These are phyloP conservation scores for Nycticorax nycticorax DNA, from an alignment of 2,113 vertebrate genomes.

Conservation along the genomic window DNA sequence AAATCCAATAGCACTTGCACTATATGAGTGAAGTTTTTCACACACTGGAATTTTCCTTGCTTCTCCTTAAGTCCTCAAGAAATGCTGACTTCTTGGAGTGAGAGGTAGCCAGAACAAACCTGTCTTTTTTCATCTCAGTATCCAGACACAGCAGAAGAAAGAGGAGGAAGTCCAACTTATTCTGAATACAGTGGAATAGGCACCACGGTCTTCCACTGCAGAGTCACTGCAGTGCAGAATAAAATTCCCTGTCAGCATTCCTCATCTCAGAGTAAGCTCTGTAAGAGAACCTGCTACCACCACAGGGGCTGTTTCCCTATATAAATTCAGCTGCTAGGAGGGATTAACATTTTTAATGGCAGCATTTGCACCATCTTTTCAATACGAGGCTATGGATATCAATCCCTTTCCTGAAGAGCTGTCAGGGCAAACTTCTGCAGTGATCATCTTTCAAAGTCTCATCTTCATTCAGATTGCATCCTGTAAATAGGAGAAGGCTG, in stretches of 20 bases:
- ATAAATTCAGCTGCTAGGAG: slow-evolving; percentile 45
- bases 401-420: not conserved
- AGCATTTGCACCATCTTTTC: slow-evolving; percentile 15
- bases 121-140: not conserved
- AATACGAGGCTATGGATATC: not conserved
- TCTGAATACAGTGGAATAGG: not conserved
- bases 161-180: not conserved
- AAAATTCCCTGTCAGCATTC: slow-evolving; percentile 2
- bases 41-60: not conserved
- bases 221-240: not conserved
- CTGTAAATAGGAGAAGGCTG: not conserved
- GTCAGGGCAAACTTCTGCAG: not conserved
- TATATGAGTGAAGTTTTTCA: not conserved
- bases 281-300: not conserved
- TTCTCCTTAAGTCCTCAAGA: not conserved
- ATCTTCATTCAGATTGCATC: not conserved
- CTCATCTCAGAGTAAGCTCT: not conserved
- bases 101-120: not conserved
- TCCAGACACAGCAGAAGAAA: not conserved
- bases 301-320: slow-evolving; percentile 17
- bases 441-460: not conserved
- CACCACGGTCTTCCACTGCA: not conserved
- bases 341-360: slow-evolving; percentile 30
- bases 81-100: not conserved
- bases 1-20: not conserved